These are phyloP conservation scores for Galaxias olidus DNA, from an alignment of 2,797 vertebrate species.

Conservation along the genomic window DNA sequence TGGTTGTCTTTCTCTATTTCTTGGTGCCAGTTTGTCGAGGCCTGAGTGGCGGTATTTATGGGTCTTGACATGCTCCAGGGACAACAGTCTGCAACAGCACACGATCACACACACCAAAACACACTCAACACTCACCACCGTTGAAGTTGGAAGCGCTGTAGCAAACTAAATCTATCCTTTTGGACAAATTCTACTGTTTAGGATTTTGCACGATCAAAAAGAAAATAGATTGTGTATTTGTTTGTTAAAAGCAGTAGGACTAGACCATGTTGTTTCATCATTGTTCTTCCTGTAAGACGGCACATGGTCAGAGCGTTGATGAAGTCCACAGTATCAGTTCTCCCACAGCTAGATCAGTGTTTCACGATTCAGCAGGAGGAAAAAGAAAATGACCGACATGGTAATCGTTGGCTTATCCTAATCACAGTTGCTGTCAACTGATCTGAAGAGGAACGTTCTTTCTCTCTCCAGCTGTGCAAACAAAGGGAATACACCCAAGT, in stretches of 20 bases:
- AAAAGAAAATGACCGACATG: neutral
- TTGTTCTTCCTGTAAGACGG: neutral
- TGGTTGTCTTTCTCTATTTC: no score
- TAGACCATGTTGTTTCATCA: neutral
- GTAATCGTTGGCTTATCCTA: slow-evolving; percentile 17
- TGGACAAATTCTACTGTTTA: no score
- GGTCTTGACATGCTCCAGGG: neutral
- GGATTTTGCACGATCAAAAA: no score
- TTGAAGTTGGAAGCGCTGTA: no score
- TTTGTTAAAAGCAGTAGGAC: no score
- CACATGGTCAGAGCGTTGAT: no score
- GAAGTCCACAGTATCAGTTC: no score
- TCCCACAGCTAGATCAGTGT: slow-evolving; percentile 8
- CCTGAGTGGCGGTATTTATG: no score
- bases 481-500: slow-evolving; percentile 6
- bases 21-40: no score
- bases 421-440: neutral
- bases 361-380: neutral
- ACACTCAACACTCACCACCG: no score
- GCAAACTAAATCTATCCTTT: no score
- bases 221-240: no score
- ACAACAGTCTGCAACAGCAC: neutral
- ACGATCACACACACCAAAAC: neutral
- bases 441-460: slow-evolving; percentile 7
- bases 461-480: slow-evolving; percentile 54